Conservation (phyloP, 2,113 vertebrate genomes). For the Diglossa brunneiventris region DNA sequence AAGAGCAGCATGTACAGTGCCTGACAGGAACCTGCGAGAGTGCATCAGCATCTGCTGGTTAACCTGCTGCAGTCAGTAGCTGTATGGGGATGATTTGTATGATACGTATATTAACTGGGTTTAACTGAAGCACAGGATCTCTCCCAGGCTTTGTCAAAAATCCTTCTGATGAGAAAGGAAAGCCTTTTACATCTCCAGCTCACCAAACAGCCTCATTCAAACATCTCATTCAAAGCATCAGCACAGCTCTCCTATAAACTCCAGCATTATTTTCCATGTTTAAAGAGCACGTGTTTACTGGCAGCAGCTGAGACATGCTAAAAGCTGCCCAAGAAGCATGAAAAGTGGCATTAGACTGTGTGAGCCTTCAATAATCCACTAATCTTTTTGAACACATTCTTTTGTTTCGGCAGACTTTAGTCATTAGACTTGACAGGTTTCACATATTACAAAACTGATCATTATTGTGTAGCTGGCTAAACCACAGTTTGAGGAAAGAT, state of each 20-base stretch:
- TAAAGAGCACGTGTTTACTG: not conserved
- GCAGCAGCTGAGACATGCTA: not conserved
- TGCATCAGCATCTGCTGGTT: not conserved
- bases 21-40: not conserved
- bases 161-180: not conserved
- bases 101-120: not conserved
- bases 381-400: constrained; percentile 27
- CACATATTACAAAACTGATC: not conserved
- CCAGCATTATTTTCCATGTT: not conserved
- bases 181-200: not conserved
- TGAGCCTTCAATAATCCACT: constrained; percentile 27
- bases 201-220: not conserved
- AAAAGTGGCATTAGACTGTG: not conserved
- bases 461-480: not conserved
- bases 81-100: not conserved
- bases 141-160: not conserved
- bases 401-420: constrained; percentile 15
- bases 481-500: constrained; percentile 6
- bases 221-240: not conserved
- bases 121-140: not conserved
- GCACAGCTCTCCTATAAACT: not conserved
- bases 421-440: constrained; percentile 15
- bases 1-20: not conserved
- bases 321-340: not conserved
- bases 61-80: not conserved